Percentiles rank a stretch among this genome's conserved stretches.
These are phyloP conservation scores for Pocillopora meandrina DNA, from an alignment of 92 coral and sea anemone genomes.

Conservation along the genomic window DNA sequence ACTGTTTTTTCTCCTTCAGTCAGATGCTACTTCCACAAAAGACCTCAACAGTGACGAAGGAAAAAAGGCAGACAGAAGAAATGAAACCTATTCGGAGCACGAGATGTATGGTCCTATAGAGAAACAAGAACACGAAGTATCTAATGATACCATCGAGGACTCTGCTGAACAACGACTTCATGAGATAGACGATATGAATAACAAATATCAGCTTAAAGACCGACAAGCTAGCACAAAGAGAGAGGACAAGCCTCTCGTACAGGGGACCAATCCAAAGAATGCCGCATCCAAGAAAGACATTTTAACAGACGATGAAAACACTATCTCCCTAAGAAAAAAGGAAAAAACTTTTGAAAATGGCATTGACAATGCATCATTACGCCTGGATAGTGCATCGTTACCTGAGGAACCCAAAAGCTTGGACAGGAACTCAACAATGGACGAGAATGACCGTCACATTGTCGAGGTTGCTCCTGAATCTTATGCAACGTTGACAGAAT, in stretches of 20 bases:
- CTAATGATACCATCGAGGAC: not conserved
- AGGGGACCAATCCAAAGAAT: not conserved
- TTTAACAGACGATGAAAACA: not conserved
- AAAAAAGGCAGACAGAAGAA: conserved; percentile 17
- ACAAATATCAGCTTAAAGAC: not conserved
- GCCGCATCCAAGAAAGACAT: not conserved
- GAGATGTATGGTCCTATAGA: not conserved
- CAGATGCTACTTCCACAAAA: not conserved
- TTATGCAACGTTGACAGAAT: not conserved
- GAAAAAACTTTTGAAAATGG: conserved; percentile 3
- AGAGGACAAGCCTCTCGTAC: not conserved
- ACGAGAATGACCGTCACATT: not conserved
- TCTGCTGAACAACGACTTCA: not conserved
- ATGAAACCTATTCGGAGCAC: conserved; percentile 23
- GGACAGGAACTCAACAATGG: conserved; percentile 15
- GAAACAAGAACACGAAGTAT: not conserved
- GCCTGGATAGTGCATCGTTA: not conserved
- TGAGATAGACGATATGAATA: not conserved
- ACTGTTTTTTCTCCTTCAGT: not conserved
- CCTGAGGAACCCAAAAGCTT: conserved; percentile 1
- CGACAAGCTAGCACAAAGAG: not conserved
- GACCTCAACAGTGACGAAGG: not conserved
- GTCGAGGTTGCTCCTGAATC: not conserved
- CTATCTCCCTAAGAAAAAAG: not conserved
- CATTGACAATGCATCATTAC: not conserved